Evolutionary conservation across 2,113 vertebrate species (phyloP).

Genomic region (Chionis minor): DNA sequence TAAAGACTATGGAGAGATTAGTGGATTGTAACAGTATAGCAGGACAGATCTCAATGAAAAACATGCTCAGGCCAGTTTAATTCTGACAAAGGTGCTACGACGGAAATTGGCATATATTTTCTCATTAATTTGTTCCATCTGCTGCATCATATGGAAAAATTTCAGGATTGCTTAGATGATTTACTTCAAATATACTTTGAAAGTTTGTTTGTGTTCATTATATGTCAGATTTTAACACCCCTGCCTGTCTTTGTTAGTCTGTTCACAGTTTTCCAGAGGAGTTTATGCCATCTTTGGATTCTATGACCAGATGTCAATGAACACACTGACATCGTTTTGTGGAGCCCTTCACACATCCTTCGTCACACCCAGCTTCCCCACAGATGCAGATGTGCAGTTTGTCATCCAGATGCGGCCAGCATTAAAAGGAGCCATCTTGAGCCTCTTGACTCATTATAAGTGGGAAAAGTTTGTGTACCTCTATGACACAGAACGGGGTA

Average conservation of each 20-base stretch:
- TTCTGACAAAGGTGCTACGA: neutral
- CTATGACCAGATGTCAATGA: constrained; percentile 98
- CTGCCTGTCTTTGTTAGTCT: constrained; percentile 82
- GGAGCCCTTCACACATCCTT: constrained; percentile 97
- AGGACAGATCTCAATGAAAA: neutral
- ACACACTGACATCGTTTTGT: constrained; percentile 96
- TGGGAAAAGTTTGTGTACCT: constrained; percentile 98
- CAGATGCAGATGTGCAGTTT: constrained; percentile 94
- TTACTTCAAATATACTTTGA: neutral
- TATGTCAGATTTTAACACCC: constrained; percentile 21
- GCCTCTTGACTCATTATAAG: constrained; percentile 89
- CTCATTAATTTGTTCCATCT: neutral
- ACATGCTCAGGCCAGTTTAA: neutral
- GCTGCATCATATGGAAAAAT: neutral
- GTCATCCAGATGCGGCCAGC: constrained; percentile 97
- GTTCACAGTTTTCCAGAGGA: constrained; percentile 97
- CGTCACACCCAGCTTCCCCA: constrained; percentile 95
- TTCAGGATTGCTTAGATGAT: neutral
- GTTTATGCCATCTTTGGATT: constrained; percentile 99
- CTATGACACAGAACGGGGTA: constrained; percentile 97
- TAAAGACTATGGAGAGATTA: neutral
- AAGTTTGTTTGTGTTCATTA: neutral
- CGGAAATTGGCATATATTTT: neutral
- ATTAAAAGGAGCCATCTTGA: constrained; percentile 88
- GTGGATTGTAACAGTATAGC: neutral